phyloP scores from a whole-genome alignment of 2,797 vertebrate genomes.

The Tadarida brasiliensis region DNA sequence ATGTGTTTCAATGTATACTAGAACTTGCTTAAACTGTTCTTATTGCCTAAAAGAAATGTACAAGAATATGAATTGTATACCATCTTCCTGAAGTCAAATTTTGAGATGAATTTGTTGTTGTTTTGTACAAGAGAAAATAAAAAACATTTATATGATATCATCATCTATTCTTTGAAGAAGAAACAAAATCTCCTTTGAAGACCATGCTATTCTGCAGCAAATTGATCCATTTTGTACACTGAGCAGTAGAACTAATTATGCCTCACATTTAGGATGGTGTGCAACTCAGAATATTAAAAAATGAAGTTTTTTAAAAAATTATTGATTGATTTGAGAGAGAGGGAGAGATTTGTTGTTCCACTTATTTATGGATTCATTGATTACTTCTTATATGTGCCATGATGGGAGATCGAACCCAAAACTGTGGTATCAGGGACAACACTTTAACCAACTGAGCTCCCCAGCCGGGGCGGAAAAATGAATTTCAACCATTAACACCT shows the following conservation, averaged over 20 bases:
- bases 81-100: not conserved
- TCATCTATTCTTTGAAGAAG: not conserved
- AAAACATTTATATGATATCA: not conserved
- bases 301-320: not conserved
- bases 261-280: not conserved
- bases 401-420: not conserved
- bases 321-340: not conserved
- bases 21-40: not conserved
- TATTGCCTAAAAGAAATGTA: not conserved
- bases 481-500: not conserved
- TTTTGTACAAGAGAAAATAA: not conserved
- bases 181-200: not conserved
- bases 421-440: not conserved
- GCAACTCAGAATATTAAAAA: not conserved
- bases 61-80: not conserved
- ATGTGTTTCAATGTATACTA: not conserved
- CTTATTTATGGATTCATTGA: not conserved
- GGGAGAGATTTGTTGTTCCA: not conserved
- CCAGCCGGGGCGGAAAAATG: not conserved
- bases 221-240: not conserved
- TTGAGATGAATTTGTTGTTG: not conserved
- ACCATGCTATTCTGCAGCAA: fast-evolving
- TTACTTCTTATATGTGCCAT: not conserved
- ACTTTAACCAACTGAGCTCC: not conserved
- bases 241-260: not conserved